Percentiles rank a stretch among this genome's conserved stretches.
phyloP scores from a whole-genome alignment of 2,888 invertebrate species.

The Thumatha senex region DNA sequence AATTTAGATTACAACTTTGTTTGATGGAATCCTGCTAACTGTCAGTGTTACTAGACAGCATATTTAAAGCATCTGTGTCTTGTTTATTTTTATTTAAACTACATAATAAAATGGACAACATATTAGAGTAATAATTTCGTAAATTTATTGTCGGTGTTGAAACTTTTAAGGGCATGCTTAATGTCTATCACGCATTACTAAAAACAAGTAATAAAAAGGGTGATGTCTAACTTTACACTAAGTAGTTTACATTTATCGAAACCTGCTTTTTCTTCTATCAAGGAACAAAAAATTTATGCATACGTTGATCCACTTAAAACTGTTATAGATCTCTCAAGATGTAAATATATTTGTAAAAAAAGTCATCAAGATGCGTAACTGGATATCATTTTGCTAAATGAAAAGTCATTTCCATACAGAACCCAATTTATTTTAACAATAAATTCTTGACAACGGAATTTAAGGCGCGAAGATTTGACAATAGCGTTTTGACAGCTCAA shows the following conservation, averaged over 20 bases:
- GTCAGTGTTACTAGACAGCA: not conserved
- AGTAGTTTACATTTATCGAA: too few relatives aligned
- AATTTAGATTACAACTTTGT: too few relatives aligned
- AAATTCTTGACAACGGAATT: constrained; percentile 22
- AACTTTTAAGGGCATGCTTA: too few relatives aligned
- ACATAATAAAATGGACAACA: not conserved
- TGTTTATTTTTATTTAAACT: not conserved
- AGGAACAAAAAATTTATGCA: too few relatives aligned
- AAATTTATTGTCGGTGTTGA: too few relatives aligned
- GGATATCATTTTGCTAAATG: not conserved
- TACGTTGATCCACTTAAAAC: too few relatives aligned
- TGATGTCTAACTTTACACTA: too few relatives aligned
- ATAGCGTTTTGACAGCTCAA: constrained; percentile 60
- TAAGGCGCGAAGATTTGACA: constrained; percentile 55
- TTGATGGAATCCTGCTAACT: too few relatives aligned
- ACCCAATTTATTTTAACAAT: constrained; percentile 5
- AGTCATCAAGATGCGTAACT: not conserved
- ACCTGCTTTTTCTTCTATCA: too few relatives aligned
- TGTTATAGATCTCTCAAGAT: not conserved
- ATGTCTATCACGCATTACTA: too few relatives aligned
- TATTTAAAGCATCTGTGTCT: not conserved
- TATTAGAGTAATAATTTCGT: not conserved
- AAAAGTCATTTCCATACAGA: constrained; percentile 2
- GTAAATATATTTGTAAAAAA: too few relatives aligned
- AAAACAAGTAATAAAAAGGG: too few relatives aligned